Percentiles rank a stretch among this genome's conserved stretches.
These are phyloP conservation scores for Notodonta dromedarius DNA, from an alignment of 2,888 invertebrate species.

Conservation along the genomic window DNA sequence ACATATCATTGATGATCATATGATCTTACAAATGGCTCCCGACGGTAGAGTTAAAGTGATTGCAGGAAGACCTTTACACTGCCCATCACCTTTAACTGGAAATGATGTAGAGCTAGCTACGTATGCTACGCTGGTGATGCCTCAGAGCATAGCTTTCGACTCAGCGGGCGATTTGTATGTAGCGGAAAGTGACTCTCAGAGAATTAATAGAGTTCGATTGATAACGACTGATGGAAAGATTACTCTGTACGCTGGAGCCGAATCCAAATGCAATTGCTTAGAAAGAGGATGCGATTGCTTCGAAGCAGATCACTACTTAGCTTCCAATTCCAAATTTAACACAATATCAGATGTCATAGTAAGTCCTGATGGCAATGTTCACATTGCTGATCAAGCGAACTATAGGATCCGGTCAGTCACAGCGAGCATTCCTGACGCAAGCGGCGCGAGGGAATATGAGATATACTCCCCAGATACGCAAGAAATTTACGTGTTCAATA, in stretches of 20 bases:
- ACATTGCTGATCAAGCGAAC: slow-evolving; percentile 97
- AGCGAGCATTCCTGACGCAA: slow-evolving; percentile 95
- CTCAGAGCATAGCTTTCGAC: slow-evolving; percentile 97
- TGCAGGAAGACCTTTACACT: slow-evolving; percentile 96
- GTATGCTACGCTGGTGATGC: slow-evolving; percentile 95
- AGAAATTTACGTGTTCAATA: slow-evolving; percentile 96
- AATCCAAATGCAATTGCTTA: slow-evolving; percentile 96
- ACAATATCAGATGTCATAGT: slow-evolving; percentile 96
- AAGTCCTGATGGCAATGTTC: slow-evolving; percentile 96
- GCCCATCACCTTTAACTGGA: slow-evolving; percentile 91
- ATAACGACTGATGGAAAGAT: slow-evolving; percentile 98
- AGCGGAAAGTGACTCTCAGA: slow-evolving; percentile 97
- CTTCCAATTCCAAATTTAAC: slow-evolving; percentile 96
- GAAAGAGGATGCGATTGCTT: slow-evolving; percentile 97
- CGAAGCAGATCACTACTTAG: slow-evolving; percentile 95
- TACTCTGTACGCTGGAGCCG: slow-evolving; percentile 96
- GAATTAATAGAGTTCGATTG: slow-evolving; percentile 95
- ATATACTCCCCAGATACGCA: slow-evolving; percentile 98
- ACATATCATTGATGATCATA: slow-evolving; percentile 98
- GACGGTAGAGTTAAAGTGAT: slow-evolving; percentile 96
- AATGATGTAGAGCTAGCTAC: slow-evolving; percentile 95
- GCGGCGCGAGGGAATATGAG: slow-evolving; percentile 93
- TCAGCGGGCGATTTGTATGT: slow-evolving; percentile 96
- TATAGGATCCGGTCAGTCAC: slow-evolving; percentile 94
- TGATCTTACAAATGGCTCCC: slow-evolving; percentile 95